Conservation (phyloP, 2,113 vertebrate species). For the Arenaria interpres region DNA sequence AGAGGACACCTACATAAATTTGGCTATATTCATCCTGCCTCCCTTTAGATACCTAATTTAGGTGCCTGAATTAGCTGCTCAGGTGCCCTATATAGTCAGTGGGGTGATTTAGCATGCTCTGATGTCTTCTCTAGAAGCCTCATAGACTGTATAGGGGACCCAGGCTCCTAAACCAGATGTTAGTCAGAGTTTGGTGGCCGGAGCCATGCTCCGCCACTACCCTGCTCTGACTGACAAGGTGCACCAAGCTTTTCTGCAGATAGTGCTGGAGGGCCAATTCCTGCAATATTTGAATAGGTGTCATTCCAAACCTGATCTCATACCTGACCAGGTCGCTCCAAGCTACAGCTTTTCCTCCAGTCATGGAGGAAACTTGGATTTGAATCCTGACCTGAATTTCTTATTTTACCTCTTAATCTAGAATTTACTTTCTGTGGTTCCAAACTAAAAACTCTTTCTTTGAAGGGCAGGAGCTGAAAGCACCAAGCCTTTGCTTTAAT, state of each 20-base stretch:
- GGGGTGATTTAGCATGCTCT: neutral
- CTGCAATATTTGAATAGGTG: neutral
- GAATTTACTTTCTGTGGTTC: neutral
- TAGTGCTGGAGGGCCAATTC: neutral
- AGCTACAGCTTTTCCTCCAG: neutral
- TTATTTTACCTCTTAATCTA: neutral
- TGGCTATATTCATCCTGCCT: neutral
- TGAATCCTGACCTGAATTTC: neutral
- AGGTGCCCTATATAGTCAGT: neutral
- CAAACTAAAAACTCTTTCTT: slow-evolving; percentile 29
- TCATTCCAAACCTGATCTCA: neutral
- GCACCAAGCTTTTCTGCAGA: neutral
- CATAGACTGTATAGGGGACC: too few species aligned
- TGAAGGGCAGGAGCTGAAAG: slow-evolving; percentile 24
- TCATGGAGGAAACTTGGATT: neutral
- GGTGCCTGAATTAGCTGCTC: neutral
- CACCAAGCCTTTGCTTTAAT: slow-evolving; percentile 31
- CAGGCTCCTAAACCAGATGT: neutral
- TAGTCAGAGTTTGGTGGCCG: neutral
- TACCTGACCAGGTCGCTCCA: neutral
- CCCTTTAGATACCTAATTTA: neutral
- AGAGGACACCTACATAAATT: neutral
- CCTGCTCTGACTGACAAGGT: neutral
- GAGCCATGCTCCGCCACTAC: accelerated
- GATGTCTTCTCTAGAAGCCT: neutral